A percentile compares a stretch with the other conserved stretches of the same genome.
Evolutionary conservation across 2,888 invertebrate species (phyloP).

Genomic region (Monochamus alternatus): DNA sequence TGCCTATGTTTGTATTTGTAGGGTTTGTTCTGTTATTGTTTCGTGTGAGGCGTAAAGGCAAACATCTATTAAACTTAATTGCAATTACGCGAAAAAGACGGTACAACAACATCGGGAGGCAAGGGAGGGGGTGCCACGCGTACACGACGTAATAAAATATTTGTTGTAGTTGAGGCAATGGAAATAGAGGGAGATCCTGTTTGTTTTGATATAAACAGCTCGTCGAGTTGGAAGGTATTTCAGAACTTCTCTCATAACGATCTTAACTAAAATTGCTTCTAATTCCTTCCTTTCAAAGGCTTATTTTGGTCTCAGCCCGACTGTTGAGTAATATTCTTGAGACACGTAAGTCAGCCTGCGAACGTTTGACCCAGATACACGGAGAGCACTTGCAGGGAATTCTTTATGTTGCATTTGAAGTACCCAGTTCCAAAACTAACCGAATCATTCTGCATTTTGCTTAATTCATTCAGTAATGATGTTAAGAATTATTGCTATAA

Average conservation of each 20-base stretch:
- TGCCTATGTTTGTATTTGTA: too few species aligned
- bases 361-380: conserved; percentile 4
- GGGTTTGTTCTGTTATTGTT: too few species aligned
- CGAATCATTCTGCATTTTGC: too few species aligned
- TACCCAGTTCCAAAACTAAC: too few species aligned
- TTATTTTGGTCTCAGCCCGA: not conserved
- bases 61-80: too few species aligned
- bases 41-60: too few species aligned
- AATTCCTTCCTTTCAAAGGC: conserved; percentile 12
- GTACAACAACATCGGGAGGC: not conserved
- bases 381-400: not conserved
- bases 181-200: not conserved
- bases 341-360: not conserved
- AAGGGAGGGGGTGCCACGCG: not conserved
- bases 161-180: not conserved
- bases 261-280: not conserved
- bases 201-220: not conserved
- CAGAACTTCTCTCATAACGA: conserved; percentile 3
- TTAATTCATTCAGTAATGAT: too few species aligned
- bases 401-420: not conserved
- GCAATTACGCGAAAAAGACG: too few species aligned
- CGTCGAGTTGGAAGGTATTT: not conserved
- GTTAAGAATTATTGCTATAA: too few species aligned
- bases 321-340: conserved; percentile 7
- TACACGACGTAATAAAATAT: not conserved